phyloP scores from a whole-genome alignment of 2,113 vertebrate species.

The Zosterops lateralis region DNA sequence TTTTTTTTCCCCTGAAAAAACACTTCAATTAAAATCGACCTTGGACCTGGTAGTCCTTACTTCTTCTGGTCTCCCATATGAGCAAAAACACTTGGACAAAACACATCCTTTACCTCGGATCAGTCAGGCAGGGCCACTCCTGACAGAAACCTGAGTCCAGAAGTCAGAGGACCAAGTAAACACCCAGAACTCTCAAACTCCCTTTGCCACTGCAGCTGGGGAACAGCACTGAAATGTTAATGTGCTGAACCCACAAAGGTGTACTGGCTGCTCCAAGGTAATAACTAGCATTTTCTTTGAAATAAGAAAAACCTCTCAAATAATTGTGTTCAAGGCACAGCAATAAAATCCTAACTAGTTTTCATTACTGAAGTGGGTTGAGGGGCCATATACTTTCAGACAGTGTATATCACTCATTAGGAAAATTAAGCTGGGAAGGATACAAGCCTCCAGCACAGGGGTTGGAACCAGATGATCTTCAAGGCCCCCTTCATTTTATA shows the following conservation, averaged over 20 bases:
- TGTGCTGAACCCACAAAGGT: background rate
- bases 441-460: accelerated
- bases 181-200: background rate
- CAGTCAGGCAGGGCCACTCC: background rate
- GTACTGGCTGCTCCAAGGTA: accelerated
- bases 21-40: background rate
- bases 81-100: background rate
- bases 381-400: background rate
- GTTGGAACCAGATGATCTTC: background rate
- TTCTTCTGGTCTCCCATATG: background rate
- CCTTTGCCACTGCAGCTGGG: background rate
- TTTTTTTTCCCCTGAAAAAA: background rate
- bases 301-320: background rate
- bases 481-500: background rate
- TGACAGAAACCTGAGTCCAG: background rate
- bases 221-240: accelerated
- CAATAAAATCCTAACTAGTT: background rate
- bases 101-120: background rate
- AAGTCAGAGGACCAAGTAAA: background rate
- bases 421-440: background rate
- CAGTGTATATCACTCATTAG: accelerated
- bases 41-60: background rate
- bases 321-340: background rate
- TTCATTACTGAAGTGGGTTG: accelerated
- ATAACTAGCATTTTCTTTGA: accelerated